Percentiles rank a stretch among this genome's conserved stretches.
Evolutionary conservation across 2,113 vertebrate genomes (phyloP).

Genomic region (Plectropomus leopardus): DNA sequence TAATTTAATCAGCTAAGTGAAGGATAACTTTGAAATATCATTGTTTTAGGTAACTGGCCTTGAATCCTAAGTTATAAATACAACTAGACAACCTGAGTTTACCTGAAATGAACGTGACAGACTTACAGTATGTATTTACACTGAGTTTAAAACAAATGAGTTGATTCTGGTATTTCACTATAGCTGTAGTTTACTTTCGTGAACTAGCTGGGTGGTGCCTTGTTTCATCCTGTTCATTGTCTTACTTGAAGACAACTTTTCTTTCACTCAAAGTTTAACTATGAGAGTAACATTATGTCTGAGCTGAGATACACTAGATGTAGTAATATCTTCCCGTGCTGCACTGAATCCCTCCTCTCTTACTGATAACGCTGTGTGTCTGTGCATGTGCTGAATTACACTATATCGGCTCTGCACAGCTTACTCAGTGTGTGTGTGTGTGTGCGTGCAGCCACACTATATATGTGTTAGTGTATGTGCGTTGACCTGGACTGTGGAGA

Average conservation of each 20-base stretch:
- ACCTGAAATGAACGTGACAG: background rate
- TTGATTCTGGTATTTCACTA: background rate
- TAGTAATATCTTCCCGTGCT: constrained; percentile 63
- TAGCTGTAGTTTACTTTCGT: background rate
- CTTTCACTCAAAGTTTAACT: constrained; percentile 58
- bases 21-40: background rate
- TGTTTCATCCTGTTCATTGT: background rate
- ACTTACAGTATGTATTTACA: background rate
- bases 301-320: constrained; percentile 70
- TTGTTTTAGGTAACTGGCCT: too few relatives aligned
- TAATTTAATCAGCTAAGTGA: background rate
- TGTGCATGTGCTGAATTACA: constrained; percentile 60
- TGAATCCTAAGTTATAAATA: background rate
- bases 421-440: constrained; percentile 53
- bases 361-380: constrained; percentile 61
- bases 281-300: constrained; percentile 57
- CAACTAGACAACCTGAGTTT: background rate
- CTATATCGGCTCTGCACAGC: constrained; percentile 44
- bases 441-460: constrained; percentile 15
- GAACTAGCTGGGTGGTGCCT: background rate
- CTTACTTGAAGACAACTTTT: constrained; percentile 53
- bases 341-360: constrained; percentile 52
- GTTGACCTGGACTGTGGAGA: constrained; percentile 64
- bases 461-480: constrained; percentile 56
- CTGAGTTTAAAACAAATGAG: background rate